Evolutionary conservation across 2,113 vertebrate genomes (phyloP).

Genomic region (Hystrix brachyura): DNA sequence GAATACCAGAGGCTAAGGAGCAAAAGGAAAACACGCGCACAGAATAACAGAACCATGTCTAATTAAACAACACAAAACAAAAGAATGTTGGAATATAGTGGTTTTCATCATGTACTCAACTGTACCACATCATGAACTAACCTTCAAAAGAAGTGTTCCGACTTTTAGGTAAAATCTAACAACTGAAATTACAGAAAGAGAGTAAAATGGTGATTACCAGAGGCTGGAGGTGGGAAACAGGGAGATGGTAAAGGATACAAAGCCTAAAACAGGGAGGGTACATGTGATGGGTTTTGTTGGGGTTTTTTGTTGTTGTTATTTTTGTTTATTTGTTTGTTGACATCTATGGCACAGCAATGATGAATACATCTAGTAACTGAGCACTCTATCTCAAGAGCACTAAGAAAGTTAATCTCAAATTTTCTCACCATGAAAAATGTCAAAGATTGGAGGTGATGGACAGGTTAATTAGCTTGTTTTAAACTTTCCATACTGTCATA

Average conservation of each 20-base stretch:
- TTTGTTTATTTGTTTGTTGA: not conserved
- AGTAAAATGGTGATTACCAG: not conserved
- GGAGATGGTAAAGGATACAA: not conserved
- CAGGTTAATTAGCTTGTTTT: not conserved
- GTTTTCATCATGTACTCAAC: not conserved
- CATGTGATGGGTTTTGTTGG: not conserved
- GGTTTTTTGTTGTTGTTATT: too few species aligned
- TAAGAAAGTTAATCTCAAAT: not conserved
- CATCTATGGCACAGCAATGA: not conserved
- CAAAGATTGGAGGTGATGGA: not conserved
- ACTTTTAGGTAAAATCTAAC: not conserved
- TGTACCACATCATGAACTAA: not conserved
- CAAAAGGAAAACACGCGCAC: slow-evolving; percentile 17
- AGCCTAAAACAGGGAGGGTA: not conserved
- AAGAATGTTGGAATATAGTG: slow-evolving; percentile 30
- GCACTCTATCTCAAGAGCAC: not conserved
- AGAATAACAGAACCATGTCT: not conserved
- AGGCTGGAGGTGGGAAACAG: not conserved
- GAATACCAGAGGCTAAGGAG: not conserved
- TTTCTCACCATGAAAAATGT: not conserved
- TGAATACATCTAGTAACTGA: not conserved
- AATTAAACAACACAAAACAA: slow-evolving; percentile 32
- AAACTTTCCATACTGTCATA: not conserved
- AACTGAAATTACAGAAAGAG: not conserved
- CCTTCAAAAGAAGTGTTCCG: not conserved